phyloP scores from a whole-genome alignment of 1,140 invertebrate species.

The Cardiocondyla obscurior region DNA sequence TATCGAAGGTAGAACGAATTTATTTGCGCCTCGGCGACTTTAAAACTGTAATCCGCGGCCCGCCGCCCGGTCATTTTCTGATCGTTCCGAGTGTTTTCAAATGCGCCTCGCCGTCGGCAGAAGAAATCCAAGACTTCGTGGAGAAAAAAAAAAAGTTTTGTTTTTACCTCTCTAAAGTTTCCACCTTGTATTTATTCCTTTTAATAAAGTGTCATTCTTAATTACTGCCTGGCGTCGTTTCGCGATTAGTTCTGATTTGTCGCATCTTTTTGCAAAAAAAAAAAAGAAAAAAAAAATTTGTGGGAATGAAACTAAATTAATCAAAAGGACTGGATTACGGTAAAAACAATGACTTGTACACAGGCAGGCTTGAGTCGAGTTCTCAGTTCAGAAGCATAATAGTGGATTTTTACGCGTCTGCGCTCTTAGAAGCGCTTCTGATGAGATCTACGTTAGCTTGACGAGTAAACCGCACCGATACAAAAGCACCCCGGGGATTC shows the following conservation, averaged over 20 bases:
- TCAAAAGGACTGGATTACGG: no score
- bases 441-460: neutral
- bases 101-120: neutral
- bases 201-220: neutral
- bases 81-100: constrained; percentile 40
- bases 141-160: constrained; percentile 16
- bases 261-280: neutral
- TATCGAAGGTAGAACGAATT: constrained; percentile 49
- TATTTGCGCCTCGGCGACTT: constrained; percentile 56
- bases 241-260: constrained; percentile 13
- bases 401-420: neutral
- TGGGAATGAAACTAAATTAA: no score
- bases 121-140: neutral
- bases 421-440: neutral
- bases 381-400: neutral
- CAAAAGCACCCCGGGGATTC: constrained; percentile 23
- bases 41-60: constrained; percentile 49
- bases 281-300: neutral
- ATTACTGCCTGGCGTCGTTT: neutral
- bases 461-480: constrained; percentile 7
- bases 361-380: neutral
- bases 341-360: neutral
- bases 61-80: constrained; percentile 9
- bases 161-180: neutral
- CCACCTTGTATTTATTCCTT: neutral